Percentiles rank a stretch among this genome's conserved stretches.
Evolutionary conservation across 1,140 invertebrate species (phyloP).

Genomic region (Trypoxylus dichotomus): DNA sequence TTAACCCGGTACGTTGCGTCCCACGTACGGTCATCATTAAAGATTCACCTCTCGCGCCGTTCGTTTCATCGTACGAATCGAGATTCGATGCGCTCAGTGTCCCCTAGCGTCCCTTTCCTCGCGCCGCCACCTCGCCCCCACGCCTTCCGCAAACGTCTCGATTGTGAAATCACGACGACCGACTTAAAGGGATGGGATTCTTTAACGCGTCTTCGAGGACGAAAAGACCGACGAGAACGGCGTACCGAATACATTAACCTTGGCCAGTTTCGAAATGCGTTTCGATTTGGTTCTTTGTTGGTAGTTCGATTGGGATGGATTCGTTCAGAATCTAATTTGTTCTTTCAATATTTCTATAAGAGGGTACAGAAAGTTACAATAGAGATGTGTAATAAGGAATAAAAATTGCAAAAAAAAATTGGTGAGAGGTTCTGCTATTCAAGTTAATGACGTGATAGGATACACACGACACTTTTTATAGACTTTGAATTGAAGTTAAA

Average conservation of each 20-base stretch:
- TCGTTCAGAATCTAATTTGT: too few relatives aligned
- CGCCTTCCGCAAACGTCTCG: background rate
- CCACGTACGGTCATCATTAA: background rate
- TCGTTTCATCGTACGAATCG: background rate
- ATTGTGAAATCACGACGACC: background rate
- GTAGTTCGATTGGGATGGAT: too few relatives aligned
- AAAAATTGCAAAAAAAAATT: too few relatives aligned
- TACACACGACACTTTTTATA: too few relatives aligned
- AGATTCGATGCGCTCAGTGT: background rate
- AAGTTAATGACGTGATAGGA: too few relatives aligned
- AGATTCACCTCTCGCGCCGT: background rate
- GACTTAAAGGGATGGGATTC: background rate
- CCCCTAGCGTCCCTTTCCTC: background rate
- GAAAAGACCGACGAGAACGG: background rate
- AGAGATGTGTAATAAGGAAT: too few relatives aligned
- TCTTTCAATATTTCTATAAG: too few relatives aligned
- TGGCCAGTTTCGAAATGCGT: background rate
- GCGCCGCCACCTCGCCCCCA: background rate
- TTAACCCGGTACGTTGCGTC: background rate
- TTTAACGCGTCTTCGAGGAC: background rate
- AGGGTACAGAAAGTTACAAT: too few relatives aligned
- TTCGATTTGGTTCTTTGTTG: background rate
- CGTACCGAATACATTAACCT: background rate
- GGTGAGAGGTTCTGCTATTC: too few relatives aligned
- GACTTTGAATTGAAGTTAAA: too few relatives aligned